Evolutionary conservation across 1,140 invertebrate genomes (phyloP).

Genomic region (Pseudomyrmex flavicornis): DNA sequence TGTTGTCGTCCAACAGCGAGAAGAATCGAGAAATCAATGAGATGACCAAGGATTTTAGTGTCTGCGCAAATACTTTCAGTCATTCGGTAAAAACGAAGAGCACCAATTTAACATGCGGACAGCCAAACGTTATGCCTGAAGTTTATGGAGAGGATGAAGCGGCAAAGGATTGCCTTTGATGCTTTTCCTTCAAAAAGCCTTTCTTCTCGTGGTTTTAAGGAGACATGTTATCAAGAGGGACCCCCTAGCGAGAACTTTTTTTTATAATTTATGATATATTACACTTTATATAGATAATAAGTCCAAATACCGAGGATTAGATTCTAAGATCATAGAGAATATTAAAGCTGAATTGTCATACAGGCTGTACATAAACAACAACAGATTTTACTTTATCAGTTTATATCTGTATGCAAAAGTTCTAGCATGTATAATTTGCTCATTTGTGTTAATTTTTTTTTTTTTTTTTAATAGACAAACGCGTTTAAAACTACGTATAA

Average conservation of each 20-base stretch:
- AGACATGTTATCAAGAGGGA: constrained; percentile 10
- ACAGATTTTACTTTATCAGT: not conserved
- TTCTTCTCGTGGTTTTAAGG: constrained; percentile 76
- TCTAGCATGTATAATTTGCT: constrained; percentile 4
- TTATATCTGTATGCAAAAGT: not conserved
- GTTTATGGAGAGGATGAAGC: constrained; percentile 79
- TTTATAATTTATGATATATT: constrained; percentile 58
- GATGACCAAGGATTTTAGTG: constrained; percentile 82
- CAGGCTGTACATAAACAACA: constrained; percentile 22
- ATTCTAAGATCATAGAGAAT: constrained; percentile 37
- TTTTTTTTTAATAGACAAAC: not conserved
- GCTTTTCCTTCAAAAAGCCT: constrained; percentile 76
- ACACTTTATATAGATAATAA: constrained; percentile 32
- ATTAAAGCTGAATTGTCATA: constrained; percentile 13
- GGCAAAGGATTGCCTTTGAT: constrained; percentile 83
- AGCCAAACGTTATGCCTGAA: constrained; percentile 68
- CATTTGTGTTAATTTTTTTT: not conserved
- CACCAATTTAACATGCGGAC: constrained; percentile 64
- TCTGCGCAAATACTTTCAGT: constrained; percentile 81
- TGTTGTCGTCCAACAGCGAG: constrained; percentile 68
- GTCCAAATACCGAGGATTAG: constrained; percentile 49
- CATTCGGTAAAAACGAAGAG: constrained; percentile 75
- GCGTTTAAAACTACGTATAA: not conserved
- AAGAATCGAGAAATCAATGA: constrained; percentile 78
- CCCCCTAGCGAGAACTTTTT: constrained; percentile 13